These are phyloP conservation scores for Fragum whitleyi DNA, from an alignment of 2,888 invertebrate genomes.

Conservation along the genomic window DNA sequence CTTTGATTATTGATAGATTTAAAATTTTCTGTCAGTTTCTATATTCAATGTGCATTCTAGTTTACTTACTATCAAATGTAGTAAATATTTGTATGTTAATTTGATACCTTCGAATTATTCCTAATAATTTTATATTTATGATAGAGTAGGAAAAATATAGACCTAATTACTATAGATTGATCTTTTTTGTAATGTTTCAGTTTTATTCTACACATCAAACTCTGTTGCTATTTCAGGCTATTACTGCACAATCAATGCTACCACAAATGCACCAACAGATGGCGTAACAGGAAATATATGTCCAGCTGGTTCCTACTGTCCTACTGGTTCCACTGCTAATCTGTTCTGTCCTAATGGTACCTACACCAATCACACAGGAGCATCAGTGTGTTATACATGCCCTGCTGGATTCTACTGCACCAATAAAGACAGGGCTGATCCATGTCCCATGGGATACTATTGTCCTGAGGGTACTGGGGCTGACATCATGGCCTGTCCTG, in stretches of 20 bases:
- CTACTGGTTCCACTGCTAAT: slow-evolving; percentile 76
- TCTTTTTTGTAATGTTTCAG: too few relatives aligned
- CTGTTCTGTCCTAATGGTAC: slow-evolving; percentile 82
- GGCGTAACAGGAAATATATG: slow-evolving; percentile 81
- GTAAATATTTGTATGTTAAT: too few relatives aligned
- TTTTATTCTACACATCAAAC: too few relatives aligned
- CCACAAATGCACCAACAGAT: slow-evolving; percentile 76
- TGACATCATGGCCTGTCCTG: slow-evolving; percentile 81
- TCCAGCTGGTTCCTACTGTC: slow-evolving; percentile 81
- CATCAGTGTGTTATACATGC: slow-evolving; percentile 80
- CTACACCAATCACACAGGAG: slow-evolving; percentile 83
- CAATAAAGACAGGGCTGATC: slow-evolving; percentile 80
- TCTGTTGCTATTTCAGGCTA: slow-evolving; percentile 72
- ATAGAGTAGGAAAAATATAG: too few relatives aligned
- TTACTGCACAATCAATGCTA: slow-evolving; percentile 79
- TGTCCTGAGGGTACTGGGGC: slow-evolving; percentile 82
- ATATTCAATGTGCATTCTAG: too few relatives aligned
- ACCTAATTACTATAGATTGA: too few relatives aligned
- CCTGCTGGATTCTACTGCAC: slow-evolving; percentile 82
- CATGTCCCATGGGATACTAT: slow-evolving; percentile 79
- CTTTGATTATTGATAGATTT: too few relatives aligned
- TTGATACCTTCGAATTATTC: too few relatives aligned
- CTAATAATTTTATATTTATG: too few relatives aligned
- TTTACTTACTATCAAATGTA: too few relatives aligned
- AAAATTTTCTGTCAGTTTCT: too few relatives aligned